Conservation (phyloP, 2,113 vertebrate genomes). For the Gadus chalcogrammus region DNA sequence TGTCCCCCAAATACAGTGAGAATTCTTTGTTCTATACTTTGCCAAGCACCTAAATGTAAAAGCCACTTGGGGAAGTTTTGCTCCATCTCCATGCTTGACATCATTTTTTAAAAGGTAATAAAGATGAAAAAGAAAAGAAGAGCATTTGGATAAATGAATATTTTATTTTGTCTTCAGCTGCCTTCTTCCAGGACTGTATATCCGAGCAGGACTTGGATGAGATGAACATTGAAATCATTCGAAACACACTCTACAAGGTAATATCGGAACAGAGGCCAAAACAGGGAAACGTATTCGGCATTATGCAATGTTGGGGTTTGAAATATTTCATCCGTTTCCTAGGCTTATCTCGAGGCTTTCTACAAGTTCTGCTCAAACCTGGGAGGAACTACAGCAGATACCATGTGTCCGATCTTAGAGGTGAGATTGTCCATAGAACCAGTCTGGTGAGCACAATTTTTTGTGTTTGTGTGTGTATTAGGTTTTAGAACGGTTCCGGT, state of each 20-base stretch:
- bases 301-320: not conserved
- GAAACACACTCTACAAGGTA: constrained; percentile 98
- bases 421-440: constrained; percentile 64
- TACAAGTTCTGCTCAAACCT: constrained; percentile 94
- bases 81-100: too few relatives aligned
- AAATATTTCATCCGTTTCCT: constrained; percentile 23
- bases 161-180: constrained; percentile 72
- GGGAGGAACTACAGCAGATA: constrained; percentile 93
- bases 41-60: too few relatives aligned
- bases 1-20: too few relatives aligned
- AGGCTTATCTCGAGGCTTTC: constrained; percentile 97
- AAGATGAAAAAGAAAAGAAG: too few relatives aligned
- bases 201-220: constrained; percentile 98
- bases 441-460: not conserved
- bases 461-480: too few relatives aligned
- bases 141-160: not conserved
- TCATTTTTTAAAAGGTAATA: too few relatives aligned
- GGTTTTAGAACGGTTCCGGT: too few relatives aligned
- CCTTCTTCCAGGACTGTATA: constrained; percentile 99
- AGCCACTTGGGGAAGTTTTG: too few relatives aligned
- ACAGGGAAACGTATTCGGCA: not conserved
- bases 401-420: constrained; percentile 98
- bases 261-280: not conserved
- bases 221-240: constrained; percentile 99
- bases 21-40: too few relatives aligned